A percentile compares a stretch with the other conserved stretches of the same genome.
These are phyloP conservation scores for Orius laevigatus DNA, from an alignment of 1,140 invertebrate species.

Conservation along the genomic window DNA sequence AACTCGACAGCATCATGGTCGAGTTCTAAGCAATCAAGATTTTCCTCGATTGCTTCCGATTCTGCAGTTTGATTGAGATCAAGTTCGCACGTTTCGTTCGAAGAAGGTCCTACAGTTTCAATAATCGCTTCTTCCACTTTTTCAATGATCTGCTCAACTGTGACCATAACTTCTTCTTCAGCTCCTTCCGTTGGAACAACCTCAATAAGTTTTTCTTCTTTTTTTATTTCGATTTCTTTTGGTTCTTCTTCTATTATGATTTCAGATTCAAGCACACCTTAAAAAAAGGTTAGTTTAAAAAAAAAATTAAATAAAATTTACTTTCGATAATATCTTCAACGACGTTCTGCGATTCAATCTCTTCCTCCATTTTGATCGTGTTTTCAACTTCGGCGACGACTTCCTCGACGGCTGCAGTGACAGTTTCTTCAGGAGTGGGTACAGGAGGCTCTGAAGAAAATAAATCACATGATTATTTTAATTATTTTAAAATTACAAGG, in stretches of 20 bases:
- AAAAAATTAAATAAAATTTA: too few species aligned
- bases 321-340: neutral
- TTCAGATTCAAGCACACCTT: conserved; percentile 6
- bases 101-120: conserved; percentile 6
- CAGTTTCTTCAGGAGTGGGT: too few species aligned
- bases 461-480: too few species aligned
- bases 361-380: neutral
- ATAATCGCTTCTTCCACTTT: conserved; percentile 30
- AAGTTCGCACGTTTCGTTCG: neutral
- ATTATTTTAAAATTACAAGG: too few species aligned
- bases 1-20: conserved; percentile 2
- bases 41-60: neutral
- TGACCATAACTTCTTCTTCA: conserved; percentile 29
- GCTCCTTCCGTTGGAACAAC: too few species aligned
- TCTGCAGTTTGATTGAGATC: neutral
- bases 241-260: conserved; percentile 2
- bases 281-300: neutral
- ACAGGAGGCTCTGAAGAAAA: too few species aligned
- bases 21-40: neutral
- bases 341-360: neutral
- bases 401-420: neutral
- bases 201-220: too few species aligned
- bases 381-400: neutral
- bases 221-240: too few species aligned
- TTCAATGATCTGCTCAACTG: conserved; percentile 32